Percentiles rank a stretch among this genome's conserved stretches.
Evolutionary conservation across 1,140 invertebrate species (phyloP).

Genomic region (Yoshiicerus persimilis): DNA sequence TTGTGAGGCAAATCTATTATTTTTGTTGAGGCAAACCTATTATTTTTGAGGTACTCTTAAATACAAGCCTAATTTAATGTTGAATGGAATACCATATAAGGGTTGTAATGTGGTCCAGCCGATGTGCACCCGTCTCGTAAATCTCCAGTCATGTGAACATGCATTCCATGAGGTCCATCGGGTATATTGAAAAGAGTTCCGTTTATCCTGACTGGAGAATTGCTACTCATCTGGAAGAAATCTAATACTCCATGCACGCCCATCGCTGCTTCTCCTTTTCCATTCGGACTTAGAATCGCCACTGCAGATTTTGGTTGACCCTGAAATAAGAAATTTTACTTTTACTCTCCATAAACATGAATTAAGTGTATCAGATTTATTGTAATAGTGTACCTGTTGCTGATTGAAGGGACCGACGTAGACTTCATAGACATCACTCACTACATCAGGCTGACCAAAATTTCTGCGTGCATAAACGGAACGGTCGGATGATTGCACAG

Average conservation of each 20-base stretch:
- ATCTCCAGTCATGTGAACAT: slow-evolving; percentile 73
- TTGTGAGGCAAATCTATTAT: too few relatives aligned
- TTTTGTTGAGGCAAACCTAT: too few relatives aligned
- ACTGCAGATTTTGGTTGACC: background rate
- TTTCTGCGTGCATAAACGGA: slow-evolving; percentile 40
- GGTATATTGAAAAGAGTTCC: slow-evolving; percentile 63
- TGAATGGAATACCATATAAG: slow-evolving; percentile 49
- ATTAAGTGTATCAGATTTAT: background rate
- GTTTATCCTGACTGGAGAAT: slow-evolving; percentile 56
- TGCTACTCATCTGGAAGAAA: slow-evolving; percentile 34
- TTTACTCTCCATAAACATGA: background rate
- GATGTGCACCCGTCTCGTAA: slow-evolving; percentile 62
- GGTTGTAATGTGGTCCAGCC: slow-evolving; percentile 58
- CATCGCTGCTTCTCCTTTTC: background rate
- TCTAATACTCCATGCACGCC: background rate
- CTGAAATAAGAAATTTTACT: background rate
- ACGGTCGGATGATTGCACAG: slow-evolving; percentile 26
- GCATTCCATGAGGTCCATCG: slow-evolving; percentile 70
- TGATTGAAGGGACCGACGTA: slow-evolving; percentile 27
- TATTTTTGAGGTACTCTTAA: too few relatives aligned
- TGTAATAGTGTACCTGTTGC: background rate
- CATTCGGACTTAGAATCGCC: background rate
- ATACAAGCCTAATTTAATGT: background rate
- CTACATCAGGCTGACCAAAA: slow-evolving; percentile 24
- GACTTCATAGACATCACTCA: slow-evolving; percentile 45